Evolutionary conservation across 2,113 vertebrate species (phyloP).

Genomic region (Candoia aspera): DNA sequence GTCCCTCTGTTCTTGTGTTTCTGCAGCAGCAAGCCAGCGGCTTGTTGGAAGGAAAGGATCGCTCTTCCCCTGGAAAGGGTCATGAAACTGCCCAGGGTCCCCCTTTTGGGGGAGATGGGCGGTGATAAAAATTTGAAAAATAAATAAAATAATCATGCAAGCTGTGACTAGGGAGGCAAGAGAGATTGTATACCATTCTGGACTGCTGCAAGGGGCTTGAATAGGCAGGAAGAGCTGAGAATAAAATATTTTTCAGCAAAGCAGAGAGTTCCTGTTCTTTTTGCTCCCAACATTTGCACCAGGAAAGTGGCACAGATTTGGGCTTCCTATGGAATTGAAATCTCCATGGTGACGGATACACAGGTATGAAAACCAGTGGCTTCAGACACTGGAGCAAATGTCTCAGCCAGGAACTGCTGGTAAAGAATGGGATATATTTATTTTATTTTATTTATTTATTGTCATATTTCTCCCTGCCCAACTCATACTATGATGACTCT

Average conservation of each 20-base stretch:
- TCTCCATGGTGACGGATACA: constrained; percentile 28
- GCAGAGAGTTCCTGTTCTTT: neutral
- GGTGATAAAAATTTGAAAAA: no score
- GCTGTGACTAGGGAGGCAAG: neutral
- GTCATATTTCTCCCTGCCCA: no score
- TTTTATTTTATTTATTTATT: no score
- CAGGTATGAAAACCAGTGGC: constrained; percentile 14
- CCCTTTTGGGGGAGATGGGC: no score
- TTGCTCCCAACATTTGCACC: neutral
- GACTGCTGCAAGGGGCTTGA: neutral
- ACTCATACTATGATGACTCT: no score
- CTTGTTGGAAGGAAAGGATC: neutral
- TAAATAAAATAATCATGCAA: neutral
- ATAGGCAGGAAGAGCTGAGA: neutral
- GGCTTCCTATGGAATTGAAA: constrained; percentile 35
- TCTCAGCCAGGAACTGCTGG: constrained; percentile 16
- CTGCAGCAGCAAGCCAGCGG: neutral
- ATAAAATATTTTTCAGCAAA: neutral
- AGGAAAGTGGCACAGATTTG: neutral
- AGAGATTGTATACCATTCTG: neutral
- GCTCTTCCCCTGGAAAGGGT: neutral
- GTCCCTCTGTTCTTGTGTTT: neutral
- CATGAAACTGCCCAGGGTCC: no score
- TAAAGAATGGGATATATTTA: constrained; percentile 4
- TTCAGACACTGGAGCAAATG: constrained; percentile 25